These are phyloP conservation scores for Falco rusticolus DNA, from an alignment of 2,797 vertebrate species.

Conservation along the genomic window DNA sequence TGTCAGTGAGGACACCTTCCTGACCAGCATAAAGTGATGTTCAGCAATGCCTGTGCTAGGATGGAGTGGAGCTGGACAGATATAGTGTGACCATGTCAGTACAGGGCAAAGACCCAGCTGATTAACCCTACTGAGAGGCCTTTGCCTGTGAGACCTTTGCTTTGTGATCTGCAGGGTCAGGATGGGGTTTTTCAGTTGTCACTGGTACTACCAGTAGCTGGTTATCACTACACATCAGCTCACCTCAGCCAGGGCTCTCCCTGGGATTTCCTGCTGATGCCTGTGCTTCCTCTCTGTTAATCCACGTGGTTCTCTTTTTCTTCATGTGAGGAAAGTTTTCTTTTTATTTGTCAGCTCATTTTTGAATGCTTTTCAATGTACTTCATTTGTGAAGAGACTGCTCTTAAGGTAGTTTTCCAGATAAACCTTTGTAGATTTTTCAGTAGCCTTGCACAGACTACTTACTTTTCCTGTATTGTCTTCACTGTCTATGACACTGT, in stretches of 20 bases:
- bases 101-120: neutral
- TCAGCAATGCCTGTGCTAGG: neutral
- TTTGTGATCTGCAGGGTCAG: neutral
- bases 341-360: neutral
- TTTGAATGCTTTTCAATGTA: neutral
- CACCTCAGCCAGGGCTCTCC: neutral
- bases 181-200: neutral
- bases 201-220: neutral
- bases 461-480: neutral
- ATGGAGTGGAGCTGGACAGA: neutral
- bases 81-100: too few relatives aligned
- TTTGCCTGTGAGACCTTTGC: neutral
- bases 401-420: neutral
- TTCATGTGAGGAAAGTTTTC: neutral
- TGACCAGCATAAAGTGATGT: neutral
- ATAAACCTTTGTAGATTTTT: neutral
- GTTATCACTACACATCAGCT: neutral
- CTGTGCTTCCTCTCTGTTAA: neutral
- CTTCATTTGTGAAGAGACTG: neutral
- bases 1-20: neutral
- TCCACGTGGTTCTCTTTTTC: neutral
- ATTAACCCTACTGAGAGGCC: too few relatives aligned
- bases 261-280: neutral
- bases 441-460: rapidly evolving
- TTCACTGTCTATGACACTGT: neutral